These are phyloP conservation scores for Xenops minutus DNA, from an alignment of 2,797 vertebrate species.

Conservation along the genomic window DNA sequence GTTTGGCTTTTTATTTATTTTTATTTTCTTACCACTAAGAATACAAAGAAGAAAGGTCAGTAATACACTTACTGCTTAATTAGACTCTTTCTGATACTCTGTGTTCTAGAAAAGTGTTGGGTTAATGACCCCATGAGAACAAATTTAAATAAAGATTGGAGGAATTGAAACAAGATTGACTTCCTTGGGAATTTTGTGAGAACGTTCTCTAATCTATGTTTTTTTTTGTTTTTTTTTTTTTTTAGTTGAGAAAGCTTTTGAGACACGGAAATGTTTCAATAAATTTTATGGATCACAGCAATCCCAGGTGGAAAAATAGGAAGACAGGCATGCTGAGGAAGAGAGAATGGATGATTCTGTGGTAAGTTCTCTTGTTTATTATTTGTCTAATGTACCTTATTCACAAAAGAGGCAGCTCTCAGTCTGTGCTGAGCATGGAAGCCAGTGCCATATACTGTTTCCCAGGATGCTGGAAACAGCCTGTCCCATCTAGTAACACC, in stretches of 20 bases:
- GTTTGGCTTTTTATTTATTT: neutral
- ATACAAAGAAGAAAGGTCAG: neutral
- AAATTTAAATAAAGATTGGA: neutral
- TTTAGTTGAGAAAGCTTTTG: neutral
- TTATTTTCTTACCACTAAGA: neutral
- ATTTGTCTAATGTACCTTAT: neutral
- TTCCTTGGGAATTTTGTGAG: neutral
- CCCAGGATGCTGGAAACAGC: accelerated
- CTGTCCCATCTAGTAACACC: neutral
- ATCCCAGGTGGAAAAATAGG: neutral
- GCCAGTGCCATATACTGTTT: neutral
- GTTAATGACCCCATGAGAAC: neutral
- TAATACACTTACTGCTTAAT: neutral
- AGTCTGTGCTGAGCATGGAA: neutral
- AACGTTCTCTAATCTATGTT: neutral
- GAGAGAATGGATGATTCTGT: neutral
- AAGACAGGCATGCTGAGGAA: neutral
- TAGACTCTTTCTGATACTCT: neutral
- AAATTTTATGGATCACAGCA: neutral
- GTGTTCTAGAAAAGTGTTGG: neutral
- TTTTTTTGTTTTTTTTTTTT: neutral
- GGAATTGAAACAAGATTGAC: neutral
- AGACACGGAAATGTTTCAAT: neutral
- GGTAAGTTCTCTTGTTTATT: neutral
- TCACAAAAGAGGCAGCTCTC: neutral